Conservation (phyloP, 2,888 invertebrate species). For the Meteorus colon region DNA sequence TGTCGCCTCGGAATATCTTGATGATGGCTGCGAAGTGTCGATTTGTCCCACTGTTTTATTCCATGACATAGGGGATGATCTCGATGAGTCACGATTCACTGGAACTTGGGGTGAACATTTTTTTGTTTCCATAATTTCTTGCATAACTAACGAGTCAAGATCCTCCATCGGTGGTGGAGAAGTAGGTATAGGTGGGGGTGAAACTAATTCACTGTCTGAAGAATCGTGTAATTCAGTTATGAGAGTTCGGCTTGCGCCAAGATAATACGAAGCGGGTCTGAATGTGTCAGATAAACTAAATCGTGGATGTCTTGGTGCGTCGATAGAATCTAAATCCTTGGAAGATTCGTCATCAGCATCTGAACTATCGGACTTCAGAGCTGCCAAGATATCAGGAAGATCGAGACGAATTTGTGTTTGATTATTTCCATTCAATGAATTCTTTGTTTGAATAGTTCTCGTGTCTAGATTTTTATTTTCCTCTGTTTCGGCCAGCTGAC, state of each 20-base stretch:
- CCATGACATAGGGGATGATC: slow-evolving; percentile 63
- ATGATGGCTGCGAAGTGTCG: slow-evolving; percentile 60
- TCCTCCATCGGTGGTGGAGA: slow-evolving; percentile 85
- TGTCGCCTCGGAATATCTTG: slow-evolving; percentile 62
- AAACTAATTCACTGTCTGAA: slow-evolving; percentile 86
- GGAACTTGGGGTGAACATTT: slow-evolving; percentile 72
- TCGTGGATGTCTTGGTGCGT: slow-evolving; percentile 81
- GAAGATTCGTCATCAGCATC: slow-evolving; percentile 89
- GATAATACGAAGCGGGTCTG: slow-evolving; percentile 90
- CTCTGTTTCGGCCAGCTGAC: slow-evolving; percentile 65
- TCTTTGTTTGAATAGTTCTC: slow-evolving; percentile 65
- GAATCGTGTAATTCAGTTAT: slow-evolving; percentile 83
- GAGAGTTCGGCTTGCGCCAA: slow-evolving; percentile 80
- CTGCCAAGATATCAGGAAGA: slow-evolving; percentile 78
- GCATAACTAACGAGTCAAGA: slow-evolving; percentile 77
- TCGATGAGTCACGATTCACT: slow-evolving; percentile 60
- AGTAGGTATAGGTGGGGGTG: slow-evolving; percentile 86
- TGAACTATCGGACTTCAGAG: slow-evolving; percentile 81
- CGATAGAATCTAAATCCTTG: slow-evolving; percentile 82
- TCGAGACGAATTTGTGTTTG: slow-evolving; percentile 58
- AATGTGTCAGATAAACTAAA: slow-evolving; percentile 92
- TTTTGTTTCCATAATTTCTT: slow-evolving; percentile 63
- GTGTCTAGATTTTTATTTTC: slow-evolving; percentile 56
- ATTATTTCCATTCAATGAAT: slow-evolving; percentile 60
- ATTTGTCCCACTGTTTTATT: slow-evolving; percentile 60